phyloP scores from a whole-genome alignment of 2,888 invertebrate species.

The Resseliella maxima region DNA sequence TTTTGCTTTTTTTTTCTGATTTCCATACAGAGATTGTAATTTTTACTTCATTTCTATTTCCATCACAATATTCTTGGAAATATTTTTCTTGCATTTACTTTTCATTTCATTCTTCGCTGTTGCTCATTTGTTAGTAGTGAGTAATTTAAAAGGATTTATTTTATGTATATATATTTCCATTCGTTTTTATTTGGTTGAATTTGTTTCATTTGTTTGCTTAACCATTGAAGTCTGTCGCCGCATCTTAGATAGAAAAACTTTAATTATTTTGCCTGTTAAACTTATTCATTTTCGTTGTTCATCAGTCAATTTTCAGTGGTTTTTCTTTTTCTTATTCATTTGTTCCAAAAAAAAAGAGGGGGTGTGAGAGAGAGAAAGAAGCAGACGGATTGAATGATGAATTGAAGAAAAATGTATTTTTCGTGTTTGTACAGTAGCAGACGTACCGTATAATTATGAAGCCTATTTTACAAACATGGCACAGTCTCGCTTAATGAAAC shows the following conservation, averaged over 20 bases:
- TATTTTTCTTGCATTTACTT: no score
- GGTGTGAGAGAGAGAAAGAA: background rate
- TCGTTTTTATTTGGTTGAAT: background rate
- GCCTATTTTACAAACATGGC: background rate
- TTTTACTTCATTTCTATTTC: background rate
- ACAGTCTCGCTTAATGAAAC: background rate
- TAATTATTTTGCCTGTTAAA: slow-evolving; percentile 23
- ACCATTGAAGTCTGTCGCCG: background rate
- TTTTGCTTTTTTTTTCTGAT: no score
- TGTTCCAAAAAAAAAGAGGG: background rate
- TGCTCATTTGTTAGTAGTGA: slow-evolving; percentile 2
- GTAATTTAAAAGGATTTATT: slow-evolving; percentile 44
- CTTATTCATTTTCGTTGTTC: slow-evolving; percentile 43
- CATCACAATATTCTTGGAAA: no score
- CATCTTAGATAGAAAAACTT: background rate
- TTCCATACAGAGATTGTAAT: background rate
- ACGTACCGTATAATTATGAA: background rate
- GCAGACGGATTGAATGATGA: no score
- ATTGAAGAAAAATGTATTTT: slow-evolving; percentile 38
- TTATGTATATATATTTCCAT: no score
- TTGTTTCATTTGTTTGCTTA: background rate
- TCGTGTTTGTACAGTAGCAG: background rate
- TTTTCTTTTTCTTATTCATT: background rate
- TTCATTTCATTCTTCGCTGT: background rate
- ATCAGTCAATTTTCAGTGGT: slow-evolving; percentile 35